Evolutionary conservation across 2,888 invertebrate species (phyloP).

Genomic region (Helicoverpa assulta): DNA sequence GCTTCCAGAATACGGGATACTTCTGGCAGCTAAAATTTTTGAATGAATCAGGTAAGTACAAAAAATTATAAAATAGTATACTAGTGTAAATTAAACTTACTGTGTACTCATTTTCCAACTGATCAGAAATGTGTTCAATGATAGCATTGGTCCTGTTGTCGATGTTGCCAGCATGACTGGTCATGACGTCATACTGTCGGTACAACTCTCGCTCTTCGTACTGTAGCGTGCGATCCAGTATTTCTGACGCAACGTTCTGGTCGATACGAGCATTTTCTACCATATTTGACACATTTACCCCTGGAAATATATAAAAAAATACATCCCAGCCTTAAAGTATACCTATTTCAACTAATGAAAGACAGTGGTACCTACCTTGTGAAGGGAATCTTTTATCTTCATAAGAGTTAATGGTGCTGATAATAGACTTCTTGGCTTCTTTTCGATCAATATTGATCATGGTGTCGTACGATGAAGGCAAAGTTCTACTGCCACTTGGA

Average conservation of each 20-base stretch:
- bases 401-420: conserved; percentile 81
- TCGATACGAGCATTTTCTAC: conserved; percentile 79
- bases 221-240: conserved; percentile 78
- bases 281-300: conserved; percentile 74
- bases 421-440: conserved; percentile 79
- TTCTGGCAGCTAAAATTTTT: conserved; percentile 77
- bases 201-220: conserved; percentile 79
- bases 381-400: conserved; percentile 84
- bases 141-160: conserved; percentile 85
- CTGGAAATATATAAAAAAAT: conserved; percentile 58
- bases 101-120: conserved; percentile 76
- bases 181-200: conserved; percentile 76
- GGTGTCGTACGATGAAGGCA: conserved; percentile 58
- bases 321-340: not conserved
- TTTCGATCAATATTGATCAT: conserved; percentile 61
- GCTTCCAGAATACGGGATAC: conserved; percentile 82
- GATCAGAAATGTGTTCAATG: conserved; percentile 81
- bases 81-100: conserved; percentile 67
- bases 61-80: too few species aligned
- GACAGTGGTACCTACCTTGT: conserved; percentile 73
- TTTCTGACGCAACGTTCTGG: conserved; percentile 79
- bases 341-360: not conserved
- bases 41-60: not conserved
- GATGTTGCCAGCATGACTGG: conserved; percentile 78
- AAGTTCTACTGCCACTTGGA: conserved; percentile 19